Base-by-base conservation (phyloP, 2,797 vertebrate genomes). In the Thunnus albacares region DNA sequence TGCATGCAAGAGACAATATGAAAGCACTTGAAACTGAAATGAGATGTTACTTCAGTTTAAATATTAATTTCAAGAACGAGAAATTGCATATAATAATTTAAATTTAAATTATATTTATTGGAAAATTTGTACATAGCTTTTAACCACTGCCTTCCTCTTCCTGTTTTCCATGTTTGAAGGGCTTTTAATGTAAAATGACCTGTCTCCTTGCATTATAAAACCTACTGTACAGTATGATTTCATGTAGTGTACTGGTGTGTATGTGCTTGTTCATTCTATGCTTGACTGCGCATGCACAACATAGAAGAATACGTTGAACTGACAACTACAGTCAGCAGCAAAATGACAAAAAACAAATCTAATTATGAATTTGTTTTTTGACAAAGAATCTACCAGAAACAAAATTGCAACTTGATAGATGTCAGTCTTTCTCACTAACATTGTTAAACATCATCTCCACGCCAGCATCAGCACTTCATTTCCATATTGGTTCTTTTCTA, bases 391-490 rank as follows among this genome's bases (percentile, higher is more conserved):
- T 35, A 49, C 65, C 59, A 77, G 63, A 79, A 81, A 81, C 72
- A 73, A 53, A 81, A 77, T 83, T 85, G 77, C 20, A 52, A 75
- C 72, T 62, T 80, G 38, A 80, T 63, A 83, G 72, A 79, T 47
- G 66, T 45, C 70, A 43, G 64, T 78, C 45, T 78, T 75, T 71
- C 63, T 51, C 33, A 0, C 43, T 87, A 68, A 80, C 28, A n/a
- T 45, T 6, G 76, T 85, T 76, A 79, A 66, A 67, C 5, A 3
- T 15, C 4, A 30, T 80, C 70, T 77, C 66, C 14, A 28, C 47
- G 75, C 52, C 11, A 18, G n/a, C 33, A 71, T 35, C 59, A 75
- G 51, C 45, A 22, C 33, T 55, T 52, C 18, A 66, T 75, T 75
- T 75, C 61, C n/a, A 55, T 47, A 18, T 67, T 47, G 38, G 35